Evolutionary conservation across 2,888 invertebrate genomes (phyloP), one percentile per base, ranked within the genome.

Genomic region (Hartigia nigra): DNA sequence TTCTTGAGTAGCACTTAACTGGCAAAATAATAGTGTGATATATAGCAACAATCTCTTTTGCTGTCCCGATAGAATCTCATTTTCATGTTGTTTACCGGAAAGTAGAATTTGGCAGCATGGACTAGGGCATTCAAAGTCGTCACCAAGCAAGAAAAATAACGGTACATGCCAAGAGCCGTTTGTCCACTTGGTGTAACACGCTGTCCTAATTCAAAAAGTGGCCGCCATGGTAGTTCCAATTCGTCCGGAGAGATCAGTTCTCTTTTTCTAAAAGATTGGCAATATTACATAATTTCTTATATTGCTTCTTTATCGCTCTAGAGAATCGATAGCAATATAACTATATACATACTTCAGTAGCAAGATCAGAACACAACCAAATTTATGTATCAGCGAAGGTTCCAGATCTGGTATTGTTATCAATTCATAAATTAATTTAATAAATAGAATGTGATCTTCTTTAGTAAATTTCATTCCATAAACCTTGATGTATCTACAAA

Each of bases 381-480:
- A 95, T 89, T 95, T 95, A 87, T 95, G 94, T 74, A 97, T 93
- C 87, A 96, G 93, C 82, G 94, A 93, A 80, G 96, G 95, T 90
- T 97, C 97, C 80, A 97, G 92, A 85, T 96, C 94, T 72, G 96
- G 96, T 86, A 96, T 95, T 23, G 94, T 94, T 69, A 97, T 92
- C 81, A 97, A 92, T 88, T 98, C 96, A 91, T 95, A 96, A 79
- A 96, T 93, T 79, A 98, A 91, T 88, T 97, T 95, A 74, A 98
- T 94, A 75, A 98, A 93, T 31, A 94, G 92, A 76, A 98, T 93
- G 90, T 98, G 98, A 90, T 98, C 98, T 84, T 96, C 96, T 91
- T 98, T 98, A 1, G 96, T 95, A 92, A 98, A 98, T 90, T 97
- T 97, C 82, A 96, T 91, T 11, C 97, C 97, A 92, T 97, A 97